Evolutionary conservation across 1,140 invertebrate species (phyloP).

Genomic region (Myzus persicae): DNA sequence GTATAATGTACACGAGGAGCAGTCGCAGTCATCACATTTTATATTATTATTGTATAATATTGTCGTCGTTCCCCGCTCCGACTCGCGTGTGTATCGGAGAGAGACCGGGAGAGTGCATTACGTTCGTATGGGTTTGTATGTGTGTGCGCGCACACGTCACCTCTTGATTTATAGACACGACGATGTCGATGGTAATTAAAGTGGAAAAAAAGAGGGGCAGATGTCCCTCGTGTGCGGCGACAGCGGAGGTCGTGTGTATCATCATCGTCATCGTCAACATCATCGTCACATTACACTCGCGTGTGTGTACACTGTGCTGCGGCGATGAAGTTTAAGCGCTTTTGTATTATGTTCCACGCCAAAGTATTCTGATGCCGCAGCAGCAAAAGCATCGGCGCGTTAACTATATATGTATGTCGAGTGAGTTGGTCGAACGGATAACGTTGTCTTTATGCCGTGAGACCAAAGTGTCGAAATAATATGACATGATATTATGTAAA

Average conservation of each 20-base stretch:
- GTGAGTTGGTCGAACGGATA: background rate
- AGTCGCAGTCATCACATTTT: conserved; percentile 11
- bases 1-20: background rate
- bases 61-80: background rate
- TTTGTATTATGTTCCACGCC: background rate
- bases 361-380: background rate
- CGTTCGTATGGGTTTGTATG: background rate
- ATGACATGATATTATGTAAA: background rate
- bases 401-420: background rate
- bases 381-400: no score
- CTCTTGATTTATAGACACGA: conserved; percentile 57
- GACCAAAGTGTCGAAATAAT: background rate
- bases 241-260: conserved; percentile 30
- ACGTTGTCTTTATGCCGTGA: no score
- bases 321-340: background rate
- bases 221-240: conserved; percentile 44
- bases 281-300: background rate
- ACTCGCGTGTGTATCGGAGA: background rate
- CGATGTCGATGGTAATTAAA: conserved; percentile 56
- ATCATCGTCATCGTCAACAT: conserved; percentile 3
- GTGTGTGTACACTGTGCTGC: background rate
- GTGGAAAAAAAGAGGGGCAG: conserved; percentile 50
- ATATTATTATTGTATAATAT: background rate
- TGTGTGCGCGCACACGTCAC: conserved; percentile 26
- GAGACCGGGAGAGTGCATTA: background rate